Percentiles rank a stretch among this genome's conserved stretches.
Evolutionary conservation across 2,113 vertebrate species (phyloP).

Genomic region (Cryptotis parvus): DNA sequence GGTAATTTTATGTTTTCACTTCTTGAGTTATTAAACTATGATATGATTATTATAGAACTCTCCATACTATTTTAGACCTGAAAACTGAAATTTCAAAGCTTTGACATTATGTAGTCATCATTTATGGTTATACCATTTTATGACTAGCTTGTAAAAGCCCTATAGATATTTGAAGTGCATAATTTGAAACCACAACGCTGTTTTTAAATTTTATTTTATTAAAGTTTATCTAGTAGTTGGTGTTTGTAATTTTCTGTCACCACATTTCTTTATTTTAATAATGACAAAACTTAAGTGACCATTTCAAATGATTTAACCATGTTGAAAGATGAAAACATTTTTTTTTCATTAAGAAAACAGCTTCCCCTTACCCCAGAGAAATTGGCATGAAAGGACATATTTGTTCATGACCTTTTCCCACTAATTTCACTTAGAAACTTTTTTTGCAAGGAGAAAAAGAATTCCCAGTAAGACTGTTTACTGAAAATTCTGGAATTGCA

Average conservation of each 20-base stretch:
- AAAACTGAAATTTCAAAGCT: not conserved
- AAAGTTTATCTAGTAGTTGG: not conserved
- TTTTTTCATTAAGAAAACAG: not conserved
- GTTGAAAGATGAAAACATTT: not conserved
- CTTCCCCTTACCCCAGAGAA: not conserved
- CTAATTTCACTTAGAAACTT: not conserved
- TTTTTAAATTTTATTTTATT: not conserved
- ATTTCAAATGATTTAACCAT: not conserved
- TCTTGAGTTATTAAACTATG: no score
- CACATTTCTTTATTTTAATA: not conserved
- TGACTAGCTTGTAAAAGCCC: not conserved
- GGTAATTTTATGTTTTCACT: no score
- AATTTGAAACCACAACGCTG: not conserved
- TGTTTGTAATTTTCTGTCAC: not conserved
- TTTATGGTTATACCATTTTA: not conserved
- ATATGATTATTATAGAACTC: no score
- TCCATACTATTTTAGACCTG: no score
- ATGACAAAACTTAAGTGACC: not conserved
- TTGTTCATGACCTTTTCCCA: not conserved
- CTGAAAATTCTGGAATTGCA: not conserved
- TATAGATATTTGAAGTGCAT: not conserved
- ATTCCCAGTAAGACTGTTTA: not conserved
- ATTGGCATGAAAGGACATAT: not conserved
- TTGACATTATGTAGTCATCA: not conserved
- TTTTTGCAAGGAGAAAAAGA: not conserved